Evolutionary conservation across 2,888 invertebrate genomes (phyloP).

Genomic region (Agrochola lota): DNA sequence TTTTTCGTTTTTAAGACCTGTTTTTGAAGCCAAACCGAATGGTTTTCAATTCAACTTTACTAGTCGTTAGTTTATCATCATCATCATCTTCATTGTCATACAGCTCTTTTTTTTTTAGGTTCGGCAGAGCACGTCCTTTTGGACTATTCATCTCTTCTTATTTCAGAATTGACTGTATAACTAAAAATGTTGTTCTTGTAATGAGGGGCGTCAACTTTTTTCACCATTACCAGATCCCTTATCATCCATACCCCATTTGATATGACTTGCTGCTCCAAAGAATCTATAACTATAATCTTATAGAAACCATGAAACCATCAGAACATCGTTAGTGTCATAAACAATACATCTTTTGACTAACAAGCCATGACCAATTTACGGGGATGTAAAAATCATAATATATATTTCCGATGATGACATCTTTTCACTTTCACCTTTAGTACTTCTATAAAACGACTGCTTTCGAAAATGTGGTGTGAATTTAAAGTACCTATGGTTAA

Average conservation of each 20-base stretch:
- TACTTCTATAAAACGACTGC: constrained; percentile 1
- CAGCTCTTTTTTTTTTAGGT: neutral
- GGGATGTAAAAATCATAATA: constrained; percentile 28
- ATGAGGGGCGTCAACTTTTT: neutral
- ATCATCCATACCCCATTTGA: constrained; percentile 1
- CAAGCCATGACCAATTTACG: constrained; percentile 57
- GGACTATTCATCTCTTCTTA: neutral
- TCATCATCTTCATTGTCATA: neutral
- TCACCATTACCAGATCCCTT: neutral
- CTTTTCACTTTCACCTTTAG: constrained; percentile 54
- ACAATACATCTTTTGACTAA: constrained; percentile 43
- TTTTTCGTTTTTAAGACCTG: neutral
- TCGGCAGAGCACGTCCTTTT: neutral
- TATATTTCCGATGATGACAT: constrained; percentile 40
- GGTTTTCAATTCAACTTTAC: neutral
- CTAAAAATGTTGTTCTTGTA: neutral
- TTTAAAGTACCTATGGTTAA: constrained; percentile 25
- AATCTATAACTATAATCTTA: constrained; percentile 49
- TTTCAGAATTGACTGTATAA: neutral
- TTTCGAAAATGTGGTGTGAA: constrained; percentile 53
- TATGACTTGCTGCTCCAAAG: constrained; percentile 21
- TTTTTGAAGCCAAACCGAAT: neutral
- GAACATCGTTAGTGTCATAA: constrained; percentile 48
- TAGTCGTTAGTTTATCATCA: neutral
- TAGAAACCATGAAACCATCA: constrained; percentile 51